Evolutionary conservation across 2,113 vertebrate genomes (phyloP).

Genomic region (Lethenteron camtschaticum): DNA sequence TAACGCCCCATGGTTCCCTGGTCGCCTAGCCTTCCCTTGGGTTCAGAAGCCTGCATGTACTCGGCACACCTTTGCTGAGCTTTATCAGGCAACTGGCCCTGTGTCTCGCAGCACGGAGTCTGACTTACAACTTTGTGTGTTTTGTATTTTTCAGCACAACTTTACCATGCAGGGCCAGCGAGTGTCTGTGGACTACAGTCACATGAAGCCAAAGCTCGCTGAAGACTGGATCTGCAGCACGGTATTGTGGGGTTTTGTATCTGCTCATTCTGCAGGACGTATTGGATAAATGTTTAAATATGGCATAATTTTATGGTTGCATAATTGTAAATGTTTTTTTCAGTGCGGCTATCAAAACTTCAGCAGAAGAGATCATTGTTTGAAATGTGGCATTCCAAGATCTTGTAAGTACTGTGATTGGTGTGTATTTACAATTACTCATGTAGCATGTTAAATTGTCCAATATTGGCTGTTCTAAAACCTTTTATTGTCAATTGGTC

Average conservation of each 20-base stretch:
- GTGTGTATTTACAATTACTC: not conserved
- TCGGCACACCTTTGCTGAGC: too few species aligned
- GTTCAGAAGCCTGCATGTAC: too few species aligned
- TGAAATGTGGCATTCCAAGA: conserved; percentile 92
- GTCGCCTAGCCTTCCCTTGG: too few species aligned
- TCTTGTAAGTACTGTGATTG: conserved; percentile 39
- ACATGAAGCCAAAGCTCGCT: conserved; percentile 69
- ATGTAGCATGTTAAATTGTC: not conserved
- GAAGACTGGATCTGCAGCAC: conserved; percentile 99
- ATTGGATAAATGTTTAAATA: not conserved
- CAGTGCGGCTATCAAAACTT: conserved; percentile 99
- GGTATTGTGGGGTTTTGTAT: conserved; percentile 22
- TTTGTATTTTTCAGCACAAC: not conserved
- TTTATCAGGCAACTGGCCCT: too few species aligned
- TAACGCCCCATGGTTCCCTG: too few species aligned
- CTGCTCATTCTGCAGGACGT: not conserved
- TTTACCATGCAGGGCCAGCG: conserved; percentile 63
- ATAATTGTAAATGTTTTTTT: conserved; percentile 21
- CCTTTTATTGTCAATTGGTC: too few species aligned
- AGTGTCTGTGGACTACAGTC: conserved; percentile 95
- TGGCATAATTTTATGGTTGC: not conserved
- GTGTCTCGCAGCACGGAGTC: too few species aligned
- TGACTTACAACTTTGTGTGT: too few species aligned
- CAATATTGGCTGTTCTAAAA: too few species aligned
- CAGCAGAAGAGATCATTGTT: conserved; percentile 96